Conservation (phyloP, 2,797 vertebrate species). For the Typhlichthys subterraneus region DNA sequence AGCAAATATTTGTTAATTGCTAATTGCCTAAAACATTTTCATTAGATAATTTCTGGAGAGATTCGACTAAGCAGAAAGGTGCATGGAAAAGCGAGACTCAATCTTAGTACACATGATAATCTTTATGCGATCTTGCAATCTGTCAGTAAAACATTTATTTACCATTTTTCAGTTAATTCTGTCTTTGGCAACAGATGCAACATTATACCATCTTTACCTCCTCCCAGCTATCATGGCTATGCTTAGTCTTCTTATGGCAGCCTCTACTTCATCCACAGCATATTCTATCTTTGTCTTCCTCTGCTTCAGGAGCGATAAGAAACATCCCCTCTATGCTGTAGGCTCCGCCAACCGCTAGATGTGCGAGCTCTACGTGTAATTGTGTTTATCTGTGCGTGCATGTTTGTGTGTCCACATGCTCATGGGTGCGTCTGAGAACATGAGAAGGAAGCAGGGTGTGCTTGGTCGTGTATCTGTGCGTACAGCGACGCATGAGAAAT, state of each 20-base stretch:
- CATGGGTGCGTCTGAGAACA: too few relatives aligned
- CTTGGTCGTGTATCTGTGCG: too few relatives aligned
- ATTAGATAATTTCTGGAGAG: too few relatives aligned
- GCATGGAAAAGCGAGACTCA: too few relatives aligned
- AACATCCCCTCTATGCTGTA: slow-evolving; percentile 12
- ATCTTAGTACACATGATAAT: neutral
- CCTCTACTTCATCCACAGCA: neutral
- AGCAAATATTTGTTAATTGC: too few relatives aligned
- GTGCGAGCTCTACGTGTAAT: too few relatives aligned
- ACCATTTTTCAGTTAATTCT: slow-evolving; percentile 18
- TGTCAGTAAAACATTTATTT: slow-evolving; percentile 17
- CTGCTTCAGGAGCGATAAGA: slow-evolving; percentile 40
- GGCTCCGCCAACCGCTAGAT: slow-evolving; percentile 9
- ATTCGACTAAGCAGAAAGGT: too few relatives aligned
- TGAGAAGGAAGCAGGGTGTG: too few relatives aligned
- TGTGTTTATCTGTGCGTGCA: too few relatives aligned
- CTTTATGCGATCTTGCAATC: neutral
- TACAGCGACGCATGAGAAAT: too few relatives aligned
- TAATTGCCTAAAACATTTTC: too few relatives aligned
- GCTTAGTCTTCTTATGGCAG: neutral
- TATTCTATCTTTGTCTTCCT: slow-evolving; percentile 14
- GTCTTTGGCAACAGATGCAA: slow-evolving; percentile 13
- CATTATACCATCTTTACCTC: slow-evolving; percentile 16
- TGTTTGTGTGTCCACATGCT: too few relatives aligned
- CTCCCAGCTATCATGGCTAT: slow-evolving; percentile 19